Base-by-base conservation (phyloP, 2,113 vertebrate genomes). In the Amblyopsis rosae region DNA sequence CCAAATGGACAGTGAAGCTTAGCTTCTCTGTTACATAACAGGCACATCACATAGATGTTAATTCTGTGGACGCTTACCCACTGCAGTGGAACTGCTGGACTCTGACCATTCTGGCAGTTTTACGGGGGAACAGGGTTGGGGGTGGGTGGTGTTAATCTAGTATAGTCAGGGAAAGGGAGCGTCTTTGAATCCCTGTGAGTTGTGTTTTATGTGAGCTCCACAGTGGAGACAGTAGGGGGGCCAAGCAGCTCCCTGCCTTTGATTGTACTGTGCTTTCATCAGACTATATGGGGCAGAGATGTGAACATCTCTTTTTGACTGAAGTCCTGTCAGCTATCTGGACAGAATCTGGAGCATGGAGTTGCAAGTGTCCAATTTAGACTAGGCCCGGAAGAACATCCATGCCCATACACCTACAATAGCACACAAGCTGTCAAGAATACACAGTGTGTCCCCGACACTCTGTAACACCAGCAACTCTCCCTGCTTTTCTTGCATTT, bases 231-330 rank as follows among this genome's bases (percentile, higher is more conserved):
- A 58, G 76, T 53, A 58, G 56, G 72, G 53, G 56, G 66, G 62
- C 59, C 1, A 53, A 64, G 79, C 70, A 70, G 82, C 79, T 72
- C 72, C 32, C 77, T 73, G 72, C 67, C 83, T 88, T 89, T 89
- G 85, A 86, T 86, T 81, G 70, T 66, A 10, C 60, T 75, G 59
- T 59, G 66, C 84, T 88, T 90, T 90, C 81, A 88, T 88, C 81
- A 79, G 62, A 72, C 64, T 82, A 84, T 84, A 70, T 84, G 75
- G 82, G 76, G 62, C 83, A 78, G 71, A 76, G 72, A 82, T 77
- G 57, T 78, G 62, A 81, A 81, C 80, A 77, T 80, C 73, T 80
- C 51, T 67, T 69, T 80, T 82, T 72, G 62, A 82, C 50, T 55
- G 11, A 77, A 69, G 53, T 65, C 59, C 57, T 58, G 59, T 76